Evolutionary conservation across 2,888 invertebrate genomes (phyloP), one percentile per base, ranked within the genome.

Genomic region (Troides aeacus): DNA sequence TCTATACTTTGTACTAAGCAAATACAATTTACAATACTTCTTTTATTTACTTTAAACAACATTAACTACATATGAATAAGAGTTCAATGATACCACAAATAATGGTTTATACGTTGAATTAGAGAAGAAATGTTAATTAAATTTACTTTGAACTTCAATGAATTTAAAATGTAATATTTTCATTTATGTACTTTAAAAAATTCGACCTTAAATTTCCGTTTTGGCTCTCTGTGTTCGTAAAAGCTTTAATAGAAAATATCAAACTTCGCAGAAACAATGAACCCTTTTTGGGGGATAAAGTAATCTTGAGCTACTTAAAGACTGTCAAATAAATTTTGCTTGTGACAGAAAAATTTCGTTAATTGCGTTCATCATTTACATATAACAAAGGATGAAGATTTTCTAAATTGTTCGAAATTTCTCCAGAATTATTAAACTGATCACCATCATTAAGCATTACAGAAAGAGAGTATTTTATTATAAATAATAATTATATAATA

Each of bases 251-350:
- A n/a, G 60, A 60, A 60, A 36, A 36, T 36, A 60, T 39, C 39
- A 60, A 36, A 60, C 60, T 60, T 60, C 24, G 36, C 36, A n/a
- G 60, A 60, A 60, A 36, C 36, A 60, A 60, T 60, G 60, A 39
- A 60, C 60, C 60, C 60, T n/a, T 60, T 36, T 30, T 0, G 39
- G 36, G 36, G 39, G 60, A 60, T 60, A 60, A 60, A 60, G 60
- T 39, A 60, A 60, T 36, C 60, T 60, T 60, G 2, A 60, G 17
- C 23, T 57, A 36, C 36, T 36, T 36, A 36, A 30, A 18, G 18
- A n/a, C 60, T 60, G 60, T 60, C 36, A 60, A 60, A 60, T 60
- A 60, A 30, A 60, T 60, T 60, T 60, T 60, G 60, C 18, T 39
- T 60, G 60, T 39, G 7, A 39, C 39, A 10, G 36, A n/a, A 23